Base-by-base conservation (phyloP, 2,888 invertebrate genomes). In the Ophion ellenae region DNA sequence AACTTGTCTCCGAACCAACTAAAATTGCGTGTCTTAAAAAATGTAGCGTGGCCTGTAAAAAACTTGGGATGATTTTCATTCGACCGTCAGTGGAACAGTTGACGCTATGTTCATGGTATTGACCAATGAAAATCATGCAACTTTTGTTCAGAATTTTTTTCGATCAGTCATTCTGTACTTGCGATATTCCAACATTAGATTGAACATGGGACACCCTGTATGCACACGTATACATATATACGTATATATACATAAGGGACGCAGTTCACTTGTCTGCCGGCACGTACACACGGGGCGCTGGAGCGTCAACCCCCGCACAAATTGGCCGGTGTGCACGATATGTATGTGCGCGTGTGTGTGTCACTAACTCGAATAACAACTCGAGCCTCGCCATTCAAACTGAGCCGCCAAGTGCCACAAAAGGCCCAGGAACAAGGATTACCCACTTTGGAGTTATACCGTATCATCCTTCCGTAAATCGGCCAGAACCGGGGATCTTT, bases 311-410 rank as follows among this genome's bases (percentile, higher is more conserved):
- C 81, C 81, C 81, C 83, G 86, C 75, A 78, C 83, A 86, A 86
- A 86, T 84, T 86, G 83, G 83, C 86, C 84, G 70, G 81, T 79
- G 75, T 70, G 75, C 53, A 53, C 53, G 53, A 17, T 53, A 53
- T 14, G 53, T 53, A 14, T 53, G 53, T 53, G 2, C 17, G 5
- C 14, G 53, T 17, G 53, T 53, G 47, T 78, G 78, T 79, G 59
- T 69, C 83, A 75, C 69, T 70, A 77, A 45, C 77, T 79, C 83
- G 83, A 81, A 86, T 86, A 86, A 86, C 81, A 86, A 86, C 78
- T 84, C 83, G 76, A 86, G 83, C 78, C 86, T 45, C 53, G 53
- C 80, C 78, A 84, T 84, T 84, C 83, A 84, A 78, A 84, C 78
- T 75, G 78, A 86, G 83, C 81, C 64, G 78, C 77, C 53, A 86